phyloP scores from a whole-genome alignment of 92 coral and sea anemone genomes.

The Phenganax subtilis region DNA sequence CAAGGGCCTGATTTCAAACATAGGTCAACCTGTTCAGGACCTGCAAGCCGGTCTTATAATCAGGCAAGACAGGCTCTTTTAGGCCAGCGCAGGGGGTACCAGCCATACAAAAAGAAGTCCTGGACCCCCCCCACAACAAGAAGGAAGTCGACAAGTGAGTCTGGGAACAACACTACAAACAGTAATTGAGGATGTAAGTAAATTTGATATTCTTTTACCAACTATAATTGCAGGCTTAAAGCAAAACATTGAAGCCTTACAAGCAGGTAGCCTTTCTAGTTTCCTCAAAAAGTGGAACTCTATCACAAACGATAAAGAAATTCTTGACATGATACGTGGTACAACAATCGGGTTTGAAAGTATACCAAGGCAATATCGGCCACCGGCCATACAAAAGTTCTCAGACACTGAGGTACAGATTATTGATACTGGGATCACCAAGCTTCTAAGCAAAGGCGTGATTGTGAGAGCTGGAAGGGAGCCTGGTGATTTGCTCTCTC shows the following conservation, averaged over 20 bases:
- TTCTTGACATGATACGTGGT: slow-evolving; percentile 21
- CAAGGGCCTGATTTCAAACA: slow-evolving; percentile 6
- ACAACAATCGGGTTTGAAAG: slow-evolving; percentile 5
- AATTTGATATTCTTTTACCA: slow-evolving; percentile 36
- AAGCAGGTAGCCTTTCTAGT: slow-evolving; percentile 29
- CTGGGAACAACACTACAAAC: not conserved
- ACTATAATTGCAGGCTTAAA: slow-evolving; percentile 22
- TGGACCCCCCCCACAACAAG: slow-evolving; percentile 33
- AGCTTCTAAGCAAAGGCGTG: slow-evolving; percentile 7
- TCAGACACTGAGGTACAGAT: slow-evolving; percentile 24
- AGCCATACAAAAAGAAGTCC: slow-evolving; percentile 28
- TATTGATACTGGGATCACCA: not conserved
- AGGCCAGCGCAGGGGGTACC: slow-evolving; percentile 34
- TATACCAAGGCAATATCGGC: slow-evolving; percentile 24
- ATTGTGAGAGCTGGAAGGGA: not conserved
- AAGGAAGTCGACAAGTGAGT: slow-evolving; percentile 31
- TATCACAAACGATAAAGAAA: slow-evolving; percentile 12
- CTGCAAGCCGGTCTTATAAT: not conserved
- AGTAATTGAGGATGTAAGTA: slow-evolving; percentile 29
- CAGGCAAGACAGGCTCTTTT: slow-evolving; percentile 23
- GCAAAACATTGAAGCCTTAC: slow-evolving; percentile 19
- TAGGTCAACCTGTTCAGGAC: slow-evolving; percentile 14
- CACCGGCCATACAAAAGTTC: slow-evolving; percentile 33
- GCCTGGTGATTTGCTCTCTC: not conserved
- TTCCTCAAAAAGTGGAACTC: slow-evolving; percentile 26